These are phyloP conservation scores for Euschistus heros DNA, from an alignment of 1,140 invertebrate species.

Conservation along the genomic window DNA sequence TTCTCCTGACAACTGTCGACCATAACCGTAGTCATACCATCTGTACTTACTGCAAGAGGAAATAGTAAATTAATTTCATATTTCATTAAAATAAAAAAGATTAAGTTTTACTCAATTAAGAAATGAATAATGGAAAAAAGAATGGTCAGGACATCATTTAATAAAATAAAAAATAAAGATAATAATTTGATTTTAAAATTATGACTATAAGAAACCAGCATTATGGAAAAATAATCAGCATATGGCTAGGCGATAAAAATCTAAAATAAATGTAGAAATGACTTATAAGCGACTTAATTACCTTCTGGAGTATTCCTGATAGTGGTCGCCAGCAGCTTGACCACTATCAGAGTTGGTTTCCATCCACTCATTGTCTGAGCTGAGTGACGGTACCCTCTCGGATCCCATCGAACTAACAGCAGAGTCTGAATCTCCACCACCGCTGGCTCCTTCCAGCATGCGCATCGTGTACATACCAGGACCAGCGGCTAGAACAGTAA, in stretches of 20 bases:
- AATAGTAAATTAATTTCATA: conserved; percentile 19
- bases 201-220: too few species aligned
- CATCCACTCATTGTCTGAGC: conserved; percentile 80
- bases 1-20: conserved; percentile 37
- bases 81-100: neutral
- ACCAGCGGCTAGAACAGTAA: conserved; percentile 30
- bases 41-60: conserved; percentile 50
- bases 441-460: conserved; percentile 53
- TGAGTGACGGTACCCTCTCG: conserved; percentile 73
- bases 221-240: neutral
- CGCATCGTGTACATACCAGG: conserved; percentile 76
- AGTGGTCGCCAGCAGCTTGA: conserved; percentile 48
- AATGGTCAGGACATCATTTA: too few species aligned
- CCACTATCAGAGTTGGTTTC: conserved; percentile 74
- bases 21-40: conserved; percentile 60
- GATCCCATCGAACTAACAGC: conserved; percentile 86
- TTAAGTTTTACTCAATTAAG: neutral
- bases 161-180: conserved; percentile 2
- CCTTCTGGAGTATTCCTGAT: conserved; percentile 27
- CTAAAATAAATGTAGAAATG: too few species aligned
- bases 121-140: neutral
- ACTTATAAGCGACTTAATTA: neutral
- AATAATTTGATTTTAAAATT: too few species aligned
- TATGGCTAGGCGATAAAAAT: too few species aligned
- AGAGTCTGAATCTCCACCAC: conserved; percentile 48